Conservation (phyloP, 1,140 invertebrate genomes). For the Papilio aristodemus region DNA sequence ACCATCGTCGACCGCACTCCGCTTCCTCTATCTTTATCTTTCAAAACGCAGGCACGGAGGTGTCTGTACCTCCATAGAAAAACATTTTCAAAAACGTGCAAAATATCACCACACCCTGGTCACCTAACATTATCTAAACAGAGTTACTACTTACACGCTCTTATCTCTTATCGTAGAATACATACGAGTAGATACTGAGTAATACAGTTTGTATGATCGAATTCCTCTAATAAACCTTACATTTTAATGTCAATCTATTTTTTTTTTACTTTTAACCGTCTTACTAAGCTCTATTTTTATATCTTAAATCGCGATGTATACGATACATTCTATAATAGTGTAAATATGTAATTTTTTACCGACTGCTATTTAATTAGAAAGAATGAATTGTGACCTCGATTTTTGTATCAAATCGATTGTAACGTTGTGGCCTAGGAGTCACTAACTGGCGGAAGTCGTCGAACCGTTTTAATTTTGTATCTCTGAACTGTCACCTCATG, state of each 20-base stretch:
- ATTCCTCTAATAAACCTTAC: constrained; percentile 71
- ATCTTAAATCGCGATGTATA: constrained; percentile 75
- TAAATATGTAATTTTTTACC: constrained; percentile 75
- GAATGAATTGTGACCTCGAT: constrained; percentile 23
- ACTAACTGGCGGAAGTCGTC: constrained; percentile 1
- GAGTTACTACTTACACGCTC: constrained; percentile 72
- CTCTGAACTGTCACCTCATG: background rate
- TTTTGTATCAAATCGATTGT: constrained; percentile 15
- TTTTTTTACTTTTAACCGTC: constrained; percentile 69
- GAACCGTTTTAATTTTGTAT: constrained; percentile 3
- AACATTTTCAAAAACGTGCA: constrained; percentile 80
- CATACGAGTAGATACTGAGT: constrained; percentile 52
- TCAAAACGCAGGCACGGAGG: constrained; percentile 62
- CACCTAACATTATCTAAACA: constrained; percentile 78
- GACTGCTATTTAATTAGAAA: constrained; percentile 45
- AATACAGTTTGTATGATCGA: constrained; percentile 70
- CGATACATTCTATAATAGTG: constrained; percentile 77
- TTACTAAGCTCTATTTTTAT: constrained; percentile 79
- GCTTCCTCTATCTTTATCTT: constrained; percentile 53
- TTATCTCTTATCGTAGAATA: constrained; percentile 58
- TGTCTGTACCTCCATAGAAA: constrained; percentile 69
- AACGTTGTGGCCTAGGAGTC: constrained; percentile 23
- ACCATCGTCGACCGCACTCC: constrained; percentile 54
- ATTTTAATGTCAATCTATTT: constrained; percentile 69
- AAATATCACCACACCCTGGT: constrained; percentile 81